These are phyloP conservation scores for Ganaspis sp. DNA, from an alignment of 1,140 invertebrate genomes.

Conservation along the genomic window DNA sequence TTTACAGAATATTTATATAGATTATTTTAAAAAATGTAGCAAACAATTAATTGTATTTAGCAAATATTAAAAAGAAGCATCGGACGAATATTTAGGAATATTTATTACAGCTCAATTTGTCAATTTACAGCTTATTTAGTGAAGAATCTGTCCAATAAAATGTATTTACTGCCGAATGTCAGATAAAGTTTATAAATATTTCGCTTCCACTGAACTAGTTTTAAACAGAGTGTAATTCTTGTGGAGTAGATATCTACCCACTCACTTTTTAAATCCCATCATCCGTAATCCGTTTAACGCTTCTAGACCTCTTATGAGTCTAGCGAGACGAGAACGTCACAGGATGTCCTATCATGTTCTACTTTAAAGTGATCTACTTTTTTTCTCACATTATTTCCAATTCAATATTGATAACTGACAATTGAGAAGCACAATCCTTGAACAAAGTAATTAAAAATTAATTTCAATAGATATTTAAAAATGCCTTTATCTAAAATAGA, in stretches of 20 bases:
- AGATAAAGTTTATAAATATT: background rate
- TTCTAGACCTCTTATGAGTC: slow-evolving; percentile 2
- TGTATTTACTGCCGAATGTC: background rate
- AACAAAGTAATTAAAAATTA: too few species aligned
- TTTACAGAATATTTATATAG: too few species aligned
- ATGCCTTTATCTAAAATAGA: too few species aligned
- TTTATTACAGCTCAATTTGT: too few species aligned
- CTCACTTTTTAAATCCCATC: slow-evolving; percentile 23
- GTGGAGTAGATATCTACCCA: slow-evolving; percentile 14
- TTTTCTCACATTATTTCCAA: background rate
- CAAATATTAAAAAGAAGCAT: too few species aligned
- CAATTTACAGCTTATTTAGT: too few species aligned
- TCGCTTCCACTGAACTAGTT: background rate
- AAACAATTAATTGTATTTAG: too few species aligned
- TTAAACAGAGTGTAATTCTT: slow-evolving; percentile 24
- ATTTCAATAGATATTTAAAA: background rate
- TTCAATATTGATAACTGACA: background rate
- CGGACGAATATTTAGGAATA: too few species aligned
- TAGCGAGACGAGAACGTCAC: background rate
- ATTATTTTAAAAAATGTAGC: too few species aligned
- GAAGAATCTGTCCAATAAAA: too few species aligned
- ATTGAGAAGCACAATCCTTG: too few species aligned
- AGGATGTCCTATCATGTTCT: slow-evolving; percentile 19
- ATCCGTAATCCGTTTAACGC: slow-evolving; percentile 5
- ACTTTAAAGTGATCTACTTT: background rate